A percentile compares a stretch with the other conserved stretches of the same genome.
Evolutionary conservation across 2,888 invertebrate genomes (phyloP).

Genomic region (Alcis repandata): DNA sequence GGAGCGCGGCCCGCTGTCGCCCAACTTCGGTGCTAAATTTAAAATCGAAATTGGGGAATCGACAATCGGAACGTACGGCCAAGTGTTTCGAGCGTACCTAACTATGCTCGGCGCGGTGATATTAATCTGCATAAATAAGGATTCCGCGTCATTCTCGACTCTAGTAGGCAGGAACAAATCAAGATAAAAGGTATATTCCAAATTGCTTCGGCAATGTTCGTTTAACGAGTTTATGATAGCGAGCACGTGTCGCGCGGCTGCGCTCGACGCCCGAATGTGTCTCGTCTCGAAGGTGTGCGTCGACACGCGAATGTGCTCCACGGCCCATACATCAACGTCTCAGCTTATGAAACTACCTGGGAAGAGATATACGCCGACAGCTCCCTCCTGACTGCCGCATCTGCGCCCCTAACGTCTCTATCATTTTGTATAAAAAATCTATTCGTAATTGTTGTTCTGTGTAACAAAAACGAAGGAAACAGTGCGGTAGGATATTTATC

Average conservation of each 20-base stretch:
- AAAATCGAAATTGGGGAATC: constrained; percentile 76
- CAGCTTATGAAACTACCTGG: constrained; percentile 73
- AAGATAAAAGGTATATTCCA: constrained; percentile 74
- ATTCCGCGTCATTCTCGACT: constrained; percentile 57
- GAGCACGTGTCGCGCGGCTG: constrained; percentile 68
- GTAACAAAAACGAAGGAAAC: constrained; percentile 47
- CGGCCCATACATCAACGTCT: constrained; percentile 77
- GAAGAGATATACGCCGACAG: constrained; percentile 71
- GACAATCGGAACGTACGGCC: constrained; percentile 56
- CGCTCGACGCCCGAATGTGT: constrained; percentile 62
- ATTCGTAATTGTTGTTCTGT: constrained; percentile 37
- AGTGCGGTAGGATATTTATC: constrained; percentile 59
- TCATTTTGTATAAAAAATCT: constrained; percentile 41
- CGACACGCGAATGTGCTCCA: constrained; percentile 53
- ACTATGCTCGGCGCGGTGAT: constrained; percentile 48
- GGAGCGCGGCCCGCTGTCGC: constrained; percentile 53
- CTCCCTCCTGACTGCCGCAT: constrained; percentile 55
- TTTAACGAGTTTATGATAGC: constrained; percentile 82
- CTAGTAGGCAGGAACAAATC: constrained; percentile 56
- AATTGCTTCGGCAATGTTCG: constrained; percentile 73
- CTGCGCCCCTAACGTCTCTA: constrained; percentile 45
- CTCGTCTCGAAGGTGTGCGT: constrained; percentile 54
- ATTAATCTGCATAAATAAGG: constrained; percentile 63
- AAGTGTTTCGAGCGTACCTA: constrained; percentile 46
- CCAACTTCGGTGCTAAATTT: constrained; percentile 82